Conservation (phyloP, 2,797 vertebrate species). For the Oreonectes daqikongensis region DNA sequence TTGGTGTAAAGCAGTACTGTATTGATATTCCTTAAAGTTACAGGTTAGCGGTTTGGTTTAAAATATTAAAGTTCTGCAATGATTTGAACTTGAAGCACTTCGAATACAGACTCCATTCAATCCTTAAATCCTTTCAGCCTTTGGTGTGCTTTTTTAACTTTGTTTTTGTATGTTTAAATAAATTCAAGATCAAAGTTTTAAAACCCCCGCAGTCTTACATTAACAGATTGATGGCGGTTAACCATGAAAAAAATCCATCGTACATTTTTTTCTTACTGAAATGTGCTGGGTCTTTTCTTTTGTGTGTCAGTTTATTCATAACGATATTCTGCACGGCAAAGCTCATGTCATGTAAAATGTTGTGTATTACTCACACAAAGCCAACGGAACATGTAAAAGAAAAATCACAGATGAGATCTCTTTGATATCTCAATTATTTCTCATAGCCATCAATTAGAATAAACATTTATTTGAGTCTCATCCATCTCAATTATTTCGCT, state of each 20-base stretch:
- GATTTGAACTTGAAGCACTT: neutral
- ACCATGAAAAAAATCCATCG: too few relatives aligned
- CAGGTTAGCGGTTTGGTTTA: neutral
- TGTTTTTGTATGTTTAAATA: too few relatives aligned
- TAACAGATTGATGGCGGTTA: neutral
- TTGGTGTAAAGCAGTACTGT: neutral
- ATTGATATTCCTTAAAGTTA: neutral
- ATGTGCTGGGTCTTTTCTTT: neutral
- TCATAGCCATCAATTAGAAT: too few relatives aligned
- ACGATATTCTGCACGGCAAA: neutral
- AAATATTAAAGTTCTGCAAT: neutral
- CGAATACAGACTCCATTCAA: slow-evolving; percentile 44
- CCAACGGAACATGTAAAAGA: too few relatives aligned
- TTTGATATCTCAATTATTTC: too few relatives aligned
- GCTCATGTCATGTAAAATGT: neutral
- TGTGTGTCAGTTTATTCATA: neutral
- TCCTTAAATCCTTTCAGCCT: slow-evolving; percentile 39
- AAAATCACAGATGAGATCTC: too few relatives aligned
- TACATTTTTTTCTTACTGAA: too few relatives aligned
- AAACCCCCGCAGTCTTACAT: too few relatives aligned
- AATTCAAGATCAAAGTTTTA: too few relatives aligned
- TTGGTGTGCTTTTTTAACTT: neutral
- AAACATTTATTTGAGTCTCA: too few relatives aligned
- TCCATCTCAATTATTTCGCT: too few relatives aligned
- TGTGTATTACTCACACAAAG: neutral